These are phyloP conservation scores for Pipra filicauda DNA, from an alignment of 2,113 vertebrate species.

Conservation along the genomic window DNA sequence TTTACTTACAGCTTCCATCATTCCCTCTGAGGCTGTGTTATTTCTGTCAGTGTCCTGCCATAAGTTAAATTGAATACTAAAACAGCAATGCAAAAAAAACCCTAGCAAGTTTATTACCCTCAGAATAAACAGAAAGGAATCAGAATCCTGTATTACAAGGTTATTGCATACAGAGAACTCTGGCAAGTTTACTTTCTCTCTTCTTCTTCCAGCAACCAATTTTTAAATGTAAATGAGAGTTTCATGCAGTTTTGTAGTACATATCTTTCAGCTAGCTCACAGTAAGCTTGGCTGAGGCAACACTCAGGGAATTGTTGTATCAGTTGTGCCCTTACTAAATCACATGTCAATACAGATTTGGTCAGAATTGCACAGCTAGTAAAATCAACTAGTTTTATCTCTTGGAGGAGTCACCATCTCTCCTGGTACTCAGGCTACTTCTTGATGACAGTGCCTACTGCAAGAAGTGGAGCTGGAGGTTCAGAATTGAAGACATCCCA, in stretches of 20 bases:
- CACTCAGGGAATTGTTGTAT: not conserved
- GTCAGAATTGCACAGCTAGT: not conserved
- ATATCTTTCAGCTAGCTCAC: not conserved
- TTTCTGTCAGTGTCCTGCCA: not conserved
- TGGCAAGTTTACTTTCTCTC: not conserved
- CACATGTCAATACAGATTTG: not conserved
- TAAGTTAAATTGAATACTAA: not conserved
- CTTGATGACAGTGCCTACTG: not conserved
- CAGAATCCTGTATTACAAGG: not conserved
- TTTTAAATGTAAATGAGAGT: not conserved
- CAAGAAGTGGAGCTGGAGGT: not conserved
- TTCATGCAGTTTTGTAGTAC: not conserved
- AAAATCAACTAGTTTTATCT: not conserved
- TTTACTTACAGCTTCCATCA: not conserved
- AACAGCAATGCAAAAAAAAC: not conserved
- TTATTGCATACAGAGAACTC: not conserved
- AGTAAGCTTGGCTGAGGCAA: not conserved
- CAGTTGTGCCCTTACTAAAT: not conserved
- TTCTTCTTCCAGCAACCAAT: not conserved
- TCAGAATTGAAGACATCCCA: not conserved
- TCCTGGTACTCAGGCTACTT: not conserved
- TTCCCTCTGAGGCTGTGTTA: not conserved
- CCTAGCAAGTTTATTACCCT: not conserved
- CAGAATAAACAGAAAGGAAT: not conserved
- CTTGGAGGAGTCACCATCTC: not conserved